Percentiles rank a stretch among this genome's conserved stretches.
Evolutionary conservation across 1,140 invertebrate species (phyloP).

Genomic region (Drosophila seguyi): DNA sequence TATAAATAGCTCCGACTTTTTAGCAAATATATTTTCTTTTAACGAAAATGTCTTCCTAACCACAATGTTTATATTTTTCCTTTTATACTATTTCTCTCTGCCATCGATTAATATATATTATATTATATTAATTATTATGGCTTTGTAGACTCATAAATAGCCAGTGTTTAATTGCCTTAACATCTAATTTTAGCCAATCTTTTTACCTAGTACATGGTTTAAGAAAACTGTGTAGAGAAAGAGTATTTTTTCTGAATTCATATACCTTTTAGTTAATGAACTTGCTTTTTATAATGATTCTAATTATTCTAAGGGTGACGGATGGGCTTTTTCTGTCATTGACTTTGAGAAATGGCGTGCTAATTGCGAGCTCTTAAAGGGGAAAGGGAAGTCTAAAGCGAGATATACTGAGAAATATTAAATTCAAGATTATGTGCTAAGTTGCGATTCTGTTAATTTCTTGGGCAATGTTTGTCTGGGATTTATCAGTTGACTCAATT

Average conservation of each 20-base stretch:
- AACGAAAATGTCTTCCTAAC: not conserved
- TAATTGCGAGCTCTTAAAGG: constrained; percentile 38
- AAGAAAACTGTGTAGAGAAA: not conserved
- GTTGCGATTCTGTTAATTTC: constrained; percentile 19
- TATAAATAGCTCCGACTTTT: not conserved
- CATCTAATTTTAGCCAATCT: constrained; percentile 31
- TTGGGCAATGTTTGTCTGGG: constrained; percentile 19
- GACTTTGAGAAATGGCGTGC: constrained; percentile 51
- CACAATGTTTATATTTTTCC: not conserved
- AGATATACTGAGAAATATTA: constrained; percentile 7
- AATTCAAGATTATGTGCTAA: constrained; percentile 15
- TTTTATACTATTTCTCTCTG: not conserved
- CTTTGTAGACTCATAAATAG: constrained; percentile 41
- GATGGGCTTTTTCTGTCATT: constrained; percentile 25
- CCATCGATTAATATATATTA: constrained; percentile 3
- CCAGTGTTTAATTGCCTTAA: constrained; percentile 8
- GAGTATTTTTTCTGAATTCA: constrained; percentile 1
- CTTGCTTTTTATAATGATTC: constrained; percentile 44
- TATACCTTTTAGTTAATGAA: constrained; percentile 17
- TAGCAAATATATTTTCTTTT: not conserved
- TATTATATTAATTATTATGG: too few relatives aligned
- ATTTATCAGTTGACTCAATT: constrained; percentile 26
- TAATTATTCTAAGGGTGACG: constrained; percentile 39
- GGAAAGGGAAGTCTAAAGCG: not conserved
- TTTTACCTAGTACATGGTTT: not conserved